Conservation (phyloP, 1,140 invertebrate genomes). For the Halotydeus destructor region DNA sequence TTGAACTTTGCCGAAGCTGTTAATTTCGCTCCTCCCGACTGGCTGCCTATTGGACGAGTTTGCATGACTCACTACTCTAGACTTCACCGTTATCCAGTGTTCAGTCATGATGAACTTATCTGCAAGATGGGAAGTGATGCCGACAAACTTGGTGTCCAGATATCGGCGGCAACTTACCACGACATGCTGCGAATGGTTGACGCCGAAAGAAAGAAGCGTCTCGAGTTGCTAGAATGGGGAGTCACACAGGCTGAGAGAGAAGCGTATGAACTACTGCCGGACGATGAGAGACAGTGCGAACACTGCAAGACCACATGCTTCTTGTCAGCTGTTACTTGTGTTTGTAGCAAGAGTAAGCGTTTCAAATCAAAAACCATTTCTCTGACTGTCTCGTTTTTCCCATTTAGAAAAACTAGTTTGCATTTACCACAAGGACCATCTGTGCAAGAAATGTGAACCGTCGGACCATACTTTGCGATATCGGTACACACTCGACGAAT, state of each 20-base stretch:
- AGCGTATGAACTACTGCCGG: constrained; percentile 77
- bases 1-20: constrained; percentile 99
- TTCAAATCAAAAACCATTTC: no score
- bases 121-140: constrained; percentile 89
- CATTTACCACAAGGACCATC: constrained; percentile 59
- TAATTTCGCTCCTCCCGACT: constrained; percentile 96
- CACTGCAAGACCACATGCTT: constrained; percentile 94
- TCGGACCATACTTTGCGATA: constrained; percentile 31
- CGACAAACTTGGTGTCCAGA: constrained; percentile 56
- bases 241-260: constrained; percentile 42
- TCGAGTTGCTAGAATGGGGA: constrained; percentile 33
- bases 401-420: constrained; percentile 54
- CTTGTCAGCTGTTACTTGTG: constrained; percentile 75
- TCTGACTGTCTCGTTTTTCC: no score
- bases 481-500: constrained; percentile 78
- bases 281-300: constrained; percentile 85
- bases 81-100: constrained; percentile 82
- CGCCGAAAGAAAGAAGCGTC: constrained; percentile 40
- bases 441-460: constrained; percentile 34
- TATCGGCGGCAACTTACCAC: constrained; percentile 72
- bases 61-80: constrained; percentile 87
- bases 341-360: constrained; percentile 38
- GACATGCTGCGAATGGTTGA: constrained; percentile 85
- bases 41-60: constrained; percentile 79
- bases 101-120: constrained; percentile 95